Base-by-base conservation (phyloP, 2,797 vertebrate species). In the Esox masquinongy region DNA sequence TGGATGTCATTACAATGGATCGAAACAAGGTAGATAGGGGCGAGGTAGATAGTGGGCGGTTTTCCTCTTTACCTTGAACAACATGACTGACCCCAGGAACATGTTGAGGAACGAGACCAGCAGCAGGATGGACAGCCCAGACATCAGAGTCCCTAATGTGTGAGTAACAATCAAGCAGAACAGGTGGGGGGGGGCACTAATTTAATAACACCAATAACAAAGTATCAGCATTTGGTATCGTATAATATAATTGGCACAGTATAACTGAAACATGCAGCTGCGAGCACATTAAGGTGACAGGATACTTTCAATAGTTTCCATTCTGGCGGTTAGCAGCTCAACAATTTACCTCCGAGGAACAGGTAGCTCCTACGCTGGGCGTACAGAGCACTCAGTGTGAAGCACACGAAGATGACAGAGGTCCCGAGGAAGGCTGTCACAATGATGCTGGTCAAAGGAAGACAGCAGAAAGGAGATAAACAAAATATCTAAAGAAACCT, bases 341-440 rank as follows among this genome's bases (percentile, higher is more conserved):
- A 24, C 56, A 61, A 22, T 24, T 90, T 84, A 95, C 95, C 95
- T 88, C 95, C 95, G 0, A 96, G 87, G 77, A 95, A 96, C 68
- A 96, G 93, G 82, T 94, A 96, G 75, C 89, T 95, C 72, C 95
- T 94, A 78, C 94, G 94, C 79, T 92, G 88, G 81, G 95, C 94
- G 0, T 94, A 95, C 1, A 96, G 93, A 1, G 95, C 95, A 2
- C 95, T 96, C 85, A 96, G 86, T 0, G 95, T 94, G 88, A 96
- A 96, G 84, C 95, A 96, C 80, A 88, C 77, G 68, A 96, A 96
- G 88, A 96, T 87, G 78, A 94, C 71, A 0, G 95, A 92, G 0
- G 95, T 95, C 79, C 93, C 93, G 80, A 96, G 81, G 88, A 96
- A 95, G 22, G 95, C 94, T 0, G 94, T 95, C 70, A 94, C 90